A percentile compares a stretch with the other conserved stretches of the same genome.
These are phyloP conservation scores for Achatina immaculata DNA, from an alignment of 1,140 invertebrate species.

Conservation along the genomic window DNA sequence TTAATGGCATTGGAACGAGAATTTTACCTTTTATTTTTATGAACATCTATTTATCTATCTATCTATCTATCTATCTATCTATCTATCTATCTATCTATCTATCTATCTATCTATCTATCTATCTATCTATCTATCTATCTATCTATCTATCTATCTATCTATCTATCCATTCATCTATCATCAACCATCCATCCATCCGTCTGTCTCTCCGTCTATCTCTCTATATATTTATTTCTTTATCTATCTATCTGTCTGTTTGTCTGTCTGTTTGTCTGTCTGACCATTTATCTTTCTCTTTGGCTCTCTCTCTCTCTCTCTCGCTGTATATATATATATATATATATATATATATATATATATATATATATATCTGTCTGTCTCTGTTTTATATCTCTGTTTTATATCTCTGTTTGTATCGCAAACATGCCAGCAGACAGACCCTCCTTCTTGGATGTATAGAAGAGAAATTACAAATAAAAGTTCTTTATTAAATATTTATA, in stretches of 20 bases:
- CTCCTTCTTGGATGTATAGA: no score
- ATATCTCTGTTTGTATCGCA: no score
- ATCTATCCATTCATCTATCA: neutral
- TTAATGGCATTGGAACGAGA: no score
- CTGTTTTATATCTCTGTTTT: no score
- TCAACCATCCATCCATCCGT: conserved; percentile 16
- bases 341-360: no score
- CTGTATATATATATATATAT: neutral
- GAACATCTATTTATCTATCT: neutral
- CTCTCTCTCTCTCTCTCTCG: no score
- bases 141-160: conserved; percentile 10
- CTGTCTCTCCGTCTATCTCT: conserved; percentile 27
- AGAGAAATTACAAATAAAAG: no score
- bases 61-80: conserved; percentile 14
- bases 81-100: conserved; percentile 22
- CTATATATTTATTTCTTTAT: conserved; percentile 21
- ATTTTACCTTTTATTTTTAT: no score
- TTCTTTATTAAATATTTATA: no score
- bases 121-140: conserved; percentile 22
- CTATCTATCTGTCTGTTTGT: conserved; percentile 40
- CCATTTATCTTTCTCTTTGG: neutral
- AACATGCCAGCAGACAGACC: no score
- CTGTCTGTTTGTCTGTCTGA: conserved; percentile 36
- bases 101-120: conserved; percentile 22
- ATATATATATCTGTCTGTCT: no score